These are phyloP conservation scores for Stenoptilia bipunctidactyla DNA, from an alignment of 2,888 invertebrate genomes.

Conservation along the genomic window DNA sequence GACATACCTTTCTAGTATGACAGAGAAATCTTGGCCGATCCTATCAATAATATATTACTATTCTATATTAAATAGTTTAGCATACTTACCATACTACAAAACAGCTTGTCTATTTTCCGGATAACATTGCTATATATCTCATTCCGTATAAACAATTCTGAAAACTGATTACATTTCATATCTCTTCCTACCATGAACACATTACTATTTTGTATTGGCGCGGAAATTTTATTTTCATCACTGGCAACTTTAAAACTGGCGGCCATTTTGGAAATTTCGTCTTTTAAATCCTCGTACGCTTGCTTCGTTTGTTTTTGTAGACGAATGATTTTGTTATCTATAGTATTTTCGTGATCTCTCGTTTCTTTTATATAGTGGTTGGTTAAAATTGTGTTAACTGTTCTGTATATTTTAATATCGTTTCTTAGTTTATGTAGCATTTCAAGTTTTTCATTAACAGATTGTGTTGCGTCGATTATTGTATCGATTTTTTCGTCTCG, in stretches of 20 bases:
- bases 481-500: constrained; percentile 32
- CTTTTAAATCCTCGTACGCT: constrained; percentile 45
- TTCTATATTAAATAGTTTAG: too few species aligned
- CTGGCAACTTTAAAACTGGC: constrained; percentile 35
- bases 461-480: constrained; percentile 41
- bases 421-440: constrained; percentile 51
- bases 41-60: too few species aligned
- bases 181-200: constrained; percentile 46
- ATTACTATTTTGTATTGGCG: constrained; percentile 45
- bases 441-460: constrained; percentile 57
- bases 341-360: constrained; percentile 42
- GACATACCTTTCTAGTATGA: too few species aligned
- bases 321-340: constrained; percentile 44
- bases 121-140: constrained; percentile 57
- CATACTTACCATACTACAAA: constrained; percentile 59
- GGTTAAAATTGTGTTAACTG: constrained; percentile 56
- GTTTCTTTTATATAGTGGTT: constrained; percentile 59
- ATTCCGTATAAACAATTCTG: constrained; percentile 39
- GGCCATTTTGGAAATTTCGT: constrained; percentile 35
- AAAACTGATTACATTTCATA: constrained; percentile 37
- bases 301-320: constrained; percentile 42
- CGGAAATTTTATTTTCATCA: constrained; percentile 24
- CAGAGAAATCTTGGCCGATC: too few species aligned
- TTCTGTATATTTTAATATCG: constrained; percentile 60
- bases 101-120: constrained; percentile 54